phyloP scores from a whole-genome alignment of 2,888 invertebrate species.

The Melipona beecheii region DNA sequence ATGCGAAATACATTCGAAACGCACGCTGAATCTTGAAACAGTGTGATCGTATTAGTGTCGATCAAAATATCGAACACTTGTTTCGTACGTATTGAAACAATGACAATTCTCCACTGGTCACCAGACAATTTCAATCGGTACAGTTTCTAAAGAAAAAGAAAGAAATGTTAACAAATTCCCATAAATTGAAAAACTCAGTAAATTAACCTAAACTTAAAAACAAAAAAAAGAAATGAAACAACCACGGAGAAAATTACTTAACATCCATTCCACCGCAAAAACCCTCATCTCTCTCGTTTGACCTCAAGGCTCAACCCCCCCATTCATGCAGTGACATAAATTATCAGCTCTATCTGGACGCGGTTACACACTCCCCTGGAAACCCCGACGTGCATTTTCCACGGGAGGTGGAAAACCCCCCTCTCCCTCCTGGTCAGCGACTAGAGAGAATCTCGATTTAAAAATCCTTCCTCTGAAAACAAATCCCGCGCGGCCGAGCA shows the following conservation, averaged over 20 bases:
- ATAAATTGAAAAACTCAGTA: neutral
- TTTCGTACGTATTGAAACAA: too few species aligned
- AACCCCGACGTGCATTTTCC: neutral
- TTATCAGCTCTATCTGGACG: constrained; percentile 1
- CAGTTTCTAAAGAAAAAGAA: too few species aligned
- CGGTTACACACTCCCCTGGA: neutral
- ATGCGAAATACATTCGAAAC: too few species aligned
- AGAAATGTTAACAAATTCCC: neutral
- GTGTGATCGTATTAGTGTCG: too few species aligned
- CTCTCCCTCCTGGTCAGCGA: neutral
- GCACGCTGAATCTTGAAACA: too few species aligned
- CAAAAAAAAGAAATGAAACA: neutral
- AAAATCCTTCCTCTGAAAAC: neutral
- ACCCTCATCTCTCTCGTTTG: neutral
- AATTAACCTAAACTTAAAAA: too few species aligned
- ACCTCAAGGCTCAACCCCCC: neutral
- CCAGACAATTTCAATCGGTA: too few species aligned
- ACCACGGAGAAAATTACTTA: neutral
- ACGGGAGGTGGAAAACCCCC: neutral
- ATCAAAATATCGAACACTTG: too few species aligned
- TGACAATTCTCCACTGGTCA: too few species aligned
- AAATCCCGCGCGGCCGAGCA: neutral
- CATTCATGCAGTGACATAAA: neutral
- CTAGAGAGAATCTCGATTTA: constrained; percentile 6
- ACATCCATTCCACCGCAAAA: neutral